Evolutionary conservation across 2,113 vertebrate species (phyloP), one percentile per base, ranked within the genome.

Genomic region (Octodon degus): DNA sequence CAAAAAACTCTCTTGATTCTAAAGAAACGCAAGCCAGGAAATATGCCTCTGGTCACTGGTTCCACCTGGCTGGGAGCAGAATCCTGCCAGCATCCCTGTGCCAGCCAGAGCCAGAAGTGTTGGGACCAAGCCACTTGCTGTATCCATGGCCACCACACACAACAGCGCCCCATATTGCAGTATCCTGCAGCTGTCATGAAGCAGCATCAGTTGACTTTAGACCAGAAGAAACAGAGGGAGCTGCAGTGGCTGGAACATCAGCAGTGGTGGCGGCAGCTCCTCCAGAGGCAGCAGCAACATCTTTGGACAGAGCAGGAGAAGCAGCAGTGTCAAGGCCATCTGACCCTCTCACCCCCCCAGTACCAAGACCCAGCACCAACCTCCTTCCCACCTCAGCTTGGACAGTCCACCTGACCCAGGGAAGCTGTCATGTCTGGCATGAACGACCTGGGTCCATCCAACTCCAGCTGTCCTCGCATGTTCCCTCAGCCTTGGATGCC

Each of bases 241-340:
- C 99, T 99, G 83, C 98, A 98, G 22, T 98, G 98, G 30, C 53
- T 58, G 55, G 55, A 58, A 58, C 99, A 99, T 97, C 98, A 99
- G 0, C 98, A 99, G 62, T 99, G 98, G 93, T 98, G 98, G 79
- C 98, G 98, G 94, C 99, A 99, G 58, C 99, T 99, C 97, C 98
- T 99, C 0, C 99, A 99, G 53, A 99, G 99, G 67, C 99, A 98
- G 43, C 76, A 79, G 30, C 98, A 99, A 95, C 98, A 99, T 68
- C 98, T 99, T n/a, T 98, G 99, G 97, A 99, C 98, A 2, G 99
- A 99, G 86, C 99, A 99, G 99, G 99, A 99, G 97, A 99, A 99
- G 37, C 99, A 99, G 80, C 99, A 99, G 97, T 98, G 99, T 87
- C 99, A 99, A 98, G 98, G 99, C 62, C 99, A 99, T 92, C 98